Conservation (phyloP, 2,888 invertebrate genomes). For the Allophyes oxyacanthae region DNA sequence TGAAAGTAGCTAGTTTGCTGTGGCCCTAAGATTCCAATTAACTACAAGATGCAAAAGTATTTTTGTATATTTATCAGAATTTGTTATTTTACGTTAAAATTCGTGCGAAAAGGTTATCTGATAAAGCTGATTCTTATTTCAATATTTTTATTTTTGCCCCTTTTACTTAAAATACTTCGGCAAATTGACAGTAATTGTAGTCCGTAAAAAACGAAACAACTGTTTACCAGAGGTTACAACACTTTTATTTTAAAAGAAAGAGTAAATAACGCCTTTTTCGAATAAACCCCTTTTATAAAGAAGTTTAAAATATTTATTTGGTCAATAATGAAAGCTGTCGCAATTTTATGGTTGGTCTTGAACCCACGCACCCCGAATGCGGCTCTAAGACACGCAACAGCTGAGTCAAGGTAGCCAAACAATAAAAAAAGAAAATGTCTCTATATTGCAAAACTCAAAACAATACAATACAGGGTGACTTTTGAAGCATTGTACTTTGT, state of each 20-base stretch:
- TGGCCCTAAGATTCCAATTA: not conserved
- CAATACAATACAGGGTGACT: not conserved
- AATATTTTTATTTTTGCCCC: constrained; percentile 20
- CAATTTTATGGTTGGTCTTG: constrained; percentile 51
- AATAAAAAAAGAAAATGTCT: constrained; percentile 42
- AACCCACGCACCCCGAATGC: constrained; percentile 57
- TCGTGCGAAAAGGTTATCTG: constrained; percentile 40
- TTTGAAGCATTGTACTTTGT: too few species aligned
- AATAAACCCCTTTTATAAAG: constrained; percentile 39
- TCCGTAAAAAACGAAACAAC: constrained; percentile 10
- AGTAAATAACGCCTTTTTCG: constrained; percentile 5
- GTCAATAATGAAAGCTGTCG: constrained; percentile 55
- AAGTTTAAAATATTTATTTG: constrained; percentile 44
- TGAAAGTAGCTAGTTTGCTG: too few species aligned
- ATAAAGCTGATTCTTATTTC: constrained; percentile 32
- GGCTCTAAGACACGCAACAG: constrained; percentile 37
- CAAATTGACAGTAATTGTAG: constrained; percentile 6
- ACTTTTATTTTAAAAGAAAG: constrained; percentile 6
- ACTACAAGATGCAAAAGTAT: not conserved
- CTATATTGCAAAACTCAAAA: constrained; percentile 33
- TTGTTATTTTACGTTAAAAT: constrained; percentile 11
- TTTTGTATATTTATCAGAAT: not conserved
- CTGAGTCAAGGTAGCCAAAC: constrained; percentile 55
- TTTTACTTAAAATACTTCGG: constrained; percentile 19
- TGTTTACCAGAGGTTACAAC: constrained; percentile 10